phyloP scores from a whole-genome alignment of 2,888 invertebrate genomes.

The Rhimphoctona megacephalus region DNA sequence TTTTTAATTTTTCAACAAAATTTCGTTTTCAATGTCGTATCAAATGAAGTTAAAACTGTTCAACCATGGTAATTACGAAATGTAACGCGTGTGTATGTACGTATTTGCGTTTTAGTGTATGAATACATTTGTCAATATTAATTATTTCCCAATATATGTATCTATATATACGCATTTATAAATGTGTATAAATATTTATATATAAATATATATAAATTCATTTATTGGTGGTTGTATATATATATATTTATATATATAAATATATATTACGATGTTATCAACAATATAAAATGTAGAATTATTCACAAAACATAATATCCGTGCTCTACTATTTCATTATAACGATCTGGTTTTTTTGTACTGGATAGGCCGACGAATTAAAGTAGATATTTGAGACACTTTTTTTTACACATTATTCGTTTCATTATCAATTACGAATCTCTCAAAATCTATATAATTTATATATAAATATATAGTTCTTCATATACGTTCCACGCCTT shows the following conservation, averaged over 20 bases:
- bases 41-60: neutral
- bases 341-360: slow-evolving; percentile 82
- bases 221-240: slow-evolving; percentile 28
- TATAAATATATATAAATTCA: slow-evolving; percentile 42
- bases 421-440: slow-evolving; percentile 47
- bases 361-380: slow-evolving; percentile 81
- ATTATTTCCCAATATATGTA: slow-evolving; percentile 25
- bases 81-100: slow-evolving; percentile 1
- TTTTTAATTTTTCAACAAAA: too few species aligned
- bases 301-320: slow-evolving; percentile 82
- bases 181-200: slow-evolving; percentile 68
- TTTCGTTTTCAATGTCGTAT: neutral
- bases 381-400: slow-evolving; percentile 57
- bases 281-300: slow-evolving; percentile 82
- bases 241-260: slow-evolving; percentile 53
- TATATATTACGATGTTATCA: slow-evolving; percentile 78
- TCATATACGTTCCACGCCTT: slow-evolving; percentile 47
- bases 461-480: slow-evolving; percentile 65
- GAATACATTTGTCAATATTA: neutral
- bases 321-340: slow-evolving; percentile 76
- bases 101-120: slow-evolving; percentile 45
- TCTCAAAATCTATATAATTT: slow-evolving; percentile 1
- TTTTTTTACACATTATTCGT: slow-evolving; percentile 52
- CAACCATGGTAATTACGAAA: neutral
- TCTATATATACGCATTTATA: slow-evolving; percentile 52